Conservation (phyloP, 2,113 vertebrate species). For the Triplophysa siluroides region DNA sequence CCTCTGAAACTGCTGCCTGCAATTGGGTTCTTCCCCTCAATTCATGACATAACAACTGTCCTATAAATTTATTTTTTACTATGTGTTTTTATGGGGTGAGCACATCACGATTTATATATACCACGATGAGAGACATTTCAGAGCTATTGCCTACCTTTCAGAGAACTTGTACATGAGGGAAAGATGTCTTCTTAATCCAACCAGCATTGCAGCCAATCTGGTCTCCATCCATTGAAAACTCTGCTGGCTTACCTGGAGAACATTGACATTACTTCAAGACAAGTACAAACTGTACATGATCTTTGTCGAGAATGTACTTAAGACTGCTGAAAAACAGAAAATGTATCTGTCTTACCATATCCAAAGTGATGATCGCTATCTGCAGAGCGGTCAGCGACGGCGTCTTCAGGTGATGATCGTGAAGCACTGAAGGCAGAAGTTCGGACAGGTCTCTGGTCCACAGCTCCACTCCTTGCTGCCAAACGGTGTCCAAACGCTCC, state of each 20-base stretch:
- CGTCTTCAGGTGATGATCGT: slow-evolving; percentile 70
- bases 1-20: too few species aligned
- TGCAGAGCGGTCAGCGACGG: slow-evolving; percentile 64
- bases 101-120: neutral
- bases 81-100: neutral
- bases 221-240: slow-evolving; percentile 70
- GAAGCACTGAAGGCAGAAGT: slow-evolving; percentile 69
- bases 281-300: neutral
- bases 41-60: too few species aligned
- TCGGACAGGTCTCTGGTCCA: slow-evolving; percentile 66
- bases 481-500: slow-evolving; percentile 72
- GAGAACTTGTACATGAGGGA: slow-evolving; percentile 68
- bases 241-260: slow-evolving; percentile 69
- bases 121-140: neutral
- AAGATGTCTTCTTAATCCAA: slow-evolving; percentile 68
- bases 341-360: slow-evolving; percentile 73
- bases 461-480: slow-evolving; percentile 69
- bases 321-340: neutral
- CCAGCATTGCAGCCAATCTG: slow-evolving; percentile 64
- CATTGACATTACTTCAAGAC: slow-evolving; percentile 2
- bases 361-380: slow-evolving; percentile 62
- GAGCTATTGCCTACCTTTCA: slow-evolving; percentile 63
- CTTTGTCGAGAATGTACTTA: too few species aligned
- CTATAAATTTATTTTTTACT: too few species aligned
- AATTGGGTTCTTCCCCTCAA: too few species aligned